These are phyloP conservation scores for Motacilla alba DNA, from an alignment of 2,113 vertebrate species.

Conservation along the genomic window DNA sequence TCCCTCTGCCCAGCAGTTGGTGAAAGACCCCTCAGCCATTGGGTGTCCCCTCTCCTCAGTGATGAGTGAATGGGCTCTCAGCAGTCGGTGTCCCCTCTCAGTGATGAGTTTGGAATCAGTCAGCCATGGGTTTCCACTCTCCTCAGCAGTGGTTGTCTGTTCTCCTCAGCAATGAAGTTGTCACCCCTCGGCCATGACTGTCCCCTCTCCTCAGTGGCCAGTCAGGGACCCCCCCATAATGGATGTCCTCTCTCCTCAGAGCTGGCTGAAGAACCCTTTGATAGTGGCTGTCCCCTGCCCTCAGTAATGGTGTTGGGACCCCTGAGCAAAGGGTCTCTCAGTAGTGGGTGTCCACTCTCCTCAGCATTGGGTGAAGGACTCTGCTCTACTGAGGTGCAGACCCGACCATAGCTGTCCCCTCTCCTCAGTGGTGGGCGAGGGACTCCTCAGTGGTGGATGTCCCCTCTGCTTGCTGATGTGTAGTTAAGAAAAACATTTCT, in stretches of 20 bases:
- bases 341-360: not conserved
- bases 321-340: not conserved
- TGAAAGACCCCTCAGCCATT: rapidly evolving
- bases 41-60: too few relatives aligned
- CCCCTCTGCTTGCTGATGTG: not conserved
- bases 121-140: not conserved
- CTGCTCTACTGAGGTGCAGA: not conserved
- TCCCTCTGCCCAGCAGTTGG: not conserved
- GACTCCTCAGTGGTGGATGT: rapidly evolving
- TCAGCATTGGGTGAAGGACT: not conserved
- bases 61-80: not conserved
- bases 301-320: not conserved
- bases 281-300: not conserved
- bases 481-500: not conserved
- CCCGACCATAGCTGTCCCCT: rapidly evolving
- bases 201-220: not conserved
- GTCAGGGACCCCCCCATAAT: rapidly evolving
- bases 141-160: not conserved
- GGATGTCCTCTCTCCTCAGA: not conserved
- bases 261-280: rapidly evolving
- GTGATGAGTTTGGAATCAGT: too few relatives aligned
- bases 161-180: not conserved
- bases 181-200: rapidly evolving
- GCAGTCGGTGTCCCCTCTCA: not conserved
- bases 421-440: not conserved